Base-by-base conservation (phyloP, 2,113 vertebrate genomes). In the Grammomys dolichurus region DNA sequence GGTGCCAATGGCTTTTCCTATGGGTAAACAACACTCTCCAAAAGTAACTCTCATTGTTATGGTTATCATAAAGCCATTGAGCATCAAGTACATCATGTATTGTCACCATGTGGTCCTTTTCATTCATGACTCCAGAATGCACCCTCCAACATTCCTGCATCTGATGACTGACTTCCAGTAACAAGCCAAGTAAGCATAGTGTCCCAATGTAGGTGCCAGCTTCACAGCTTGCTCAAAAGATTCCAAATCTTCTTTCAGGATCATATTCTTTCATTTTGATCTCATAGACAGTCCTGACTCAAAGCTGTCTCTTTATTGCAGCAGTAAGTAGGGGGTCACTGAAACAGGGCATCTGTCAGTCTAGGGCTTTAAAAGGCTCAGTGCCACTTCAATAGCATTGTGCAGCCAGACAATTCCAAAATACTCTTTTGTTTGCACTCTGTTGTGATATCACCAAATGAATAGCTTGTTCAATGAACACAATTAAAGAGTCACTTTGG, bases 361-460 rank as follows among this genome's bases (percentile, higher is more conserved):
- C 99, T 95, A 99, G 92, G 0, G 98, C 99, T 99, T 99, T 99
- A 67, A 99, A 99, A 97, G 99, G 99, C 87, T 99, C 98, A 92
- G 98, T 99, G 73, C 99, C 82, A 97, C 99, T 96, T 99, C 99
- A 97, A 99, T 98, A n/a, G 99, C 99, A 98, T 99, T 99, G 99
- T 99, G 99, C 98, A 99, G 99, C 99, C 99, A 99, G 98, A 99
- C 99, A 97, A 99, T 99, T 97, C 99, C 99, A 99, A 99, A 99
- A 98, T 99, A 99, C 99, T 99, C 99, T 99, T 99, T 99, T 99
- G 98, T 99, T 99, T 91, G 99, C 99, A 0, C 99, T 99, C 98
- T 99, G 99, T 77, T 99, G 99, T 0, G 99, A 99, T 86, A 99
- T 99, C 87, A 99, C 99, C 93, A 99, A 97, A 0, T 99, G 98